A percentile compares a stretch with the other conserved stretches of the same genome.
Evolutionary conservation across 1,140 invertebrate species (phyloP).

Genomic region (Panagrolaimus sp.): DNA sequence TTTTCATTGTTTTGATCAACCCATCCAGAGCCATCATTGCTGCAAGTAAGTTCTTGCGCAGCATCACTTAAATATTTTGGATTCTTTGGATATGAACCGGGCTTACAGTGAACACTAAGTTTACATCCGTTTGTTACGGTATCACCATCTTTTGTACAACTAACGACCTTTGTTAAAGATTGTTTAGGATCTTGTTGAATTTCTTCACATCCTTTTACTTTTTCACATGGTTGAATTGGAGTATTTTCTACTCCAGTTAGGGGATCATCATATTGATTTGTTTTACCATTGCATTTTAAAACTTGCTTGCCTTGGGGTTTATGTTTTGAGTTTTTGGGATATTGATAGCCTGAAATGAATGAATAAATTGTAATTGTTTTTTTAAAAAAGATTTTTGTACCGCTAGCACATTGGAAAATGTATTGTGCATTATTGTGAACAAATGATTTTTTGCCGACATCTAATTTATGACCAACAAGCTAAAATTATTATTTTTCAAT

Average conservation of each 20-base stretch:
- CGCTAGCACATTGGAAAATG: neutral
- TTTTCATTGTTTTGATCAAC: neutral
- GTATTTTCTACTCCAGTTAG: neutral
- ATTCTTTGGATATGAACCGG: neutral
- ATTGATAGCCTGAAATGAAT: neutral
- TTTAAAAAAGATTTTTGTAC: too few species aligned
- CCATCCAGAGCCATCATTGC: neutral
- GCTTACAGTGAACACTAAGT: neutral
- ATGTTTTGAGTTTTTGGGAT: neutral
- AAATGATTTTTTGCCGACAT: neutral
- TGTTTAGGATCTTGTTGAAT: neutral
- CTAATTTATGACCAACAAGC: neutral
- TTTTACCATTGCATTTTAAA: slow-evolving; percentile 14
- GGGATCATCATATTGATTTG: slow-evolving; percentile 7
- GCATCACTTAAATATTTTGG: neutral
- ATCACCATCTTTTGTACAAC: neutral
- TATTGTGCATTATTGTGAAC: slow-evolving; percentile 10
- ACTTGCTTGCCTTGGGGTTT: neutral
- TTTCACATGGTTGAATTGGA: slow-evolving; percentile 13
- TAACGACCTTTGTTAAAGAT: neutral
- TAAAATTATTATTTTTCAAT: neutral
- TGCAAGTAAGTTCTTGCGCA: neutral
- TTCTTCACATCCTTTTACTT: slow-evolving; percentile 1
- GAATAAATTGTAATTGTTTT: too few species aligned
- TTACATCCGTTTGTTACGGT: neutral